A percentile compares a stretch with the other conserved stretches of the same genome.
Evolutionary conservation across 2,888 invertebrate species (phyloP).

Genomic region (Pristionchus exspectatus): DNA sequence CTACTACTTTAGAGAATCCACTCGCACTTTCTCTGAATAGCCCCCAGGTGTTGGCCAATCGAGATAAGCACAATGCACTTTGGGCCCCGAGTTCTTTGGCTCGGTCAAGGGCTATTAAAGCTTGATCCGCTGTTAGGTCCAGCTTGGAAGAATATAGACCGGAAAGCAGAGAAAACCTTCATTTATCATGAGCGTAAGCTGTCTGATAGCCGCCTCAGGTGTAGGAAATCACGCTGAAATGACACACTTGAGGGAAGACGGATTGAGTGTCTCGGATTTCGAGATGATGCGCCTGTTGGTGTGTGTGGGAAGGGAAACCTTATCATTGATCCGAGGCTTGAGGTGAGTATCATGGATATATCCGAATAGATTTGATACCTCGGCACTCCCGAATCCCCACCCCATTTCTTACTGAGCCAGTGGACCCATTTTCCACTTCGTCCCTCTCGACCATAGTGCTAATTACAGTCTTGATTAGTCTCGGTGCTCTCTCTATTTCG

Average conservation of each 20-base stretch:
- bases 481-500: neutral
- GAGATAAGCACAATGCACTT: conserved; percentile 1
- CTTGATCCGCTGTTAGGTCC: neutral
- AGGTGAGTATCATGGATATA: neutral
- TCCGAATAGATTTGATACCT: neutral
- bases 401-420: neutral
- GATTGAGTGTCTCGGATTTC: conserved; percentile 13
- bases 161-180: neutral
- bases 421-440: neutral
- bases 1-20: conserved; percentile 3
- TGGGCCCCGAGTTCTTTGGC: neutral
- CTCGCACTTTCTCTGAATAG: conserved; percentile 14
- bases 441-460: neutral
- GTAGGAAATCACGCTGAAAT: conserved; percentile 29
- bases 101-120: neutral
- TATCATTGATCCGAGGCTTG: neutral
- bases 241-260: conserved; percentile 17
- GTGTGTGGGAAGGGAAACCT: neutral
- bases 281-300: neutral
- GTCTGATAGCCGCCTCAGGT: neutral
- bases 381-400: no score
- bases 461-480: neutral
- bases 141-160: neutral
- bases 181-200: neutral
- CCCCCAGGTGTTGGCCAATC: neutral